phyloP scores from a whole-genome alignment of 2,888 invertebrate species.

The Hermaeophaga mercurialis region DNA sequence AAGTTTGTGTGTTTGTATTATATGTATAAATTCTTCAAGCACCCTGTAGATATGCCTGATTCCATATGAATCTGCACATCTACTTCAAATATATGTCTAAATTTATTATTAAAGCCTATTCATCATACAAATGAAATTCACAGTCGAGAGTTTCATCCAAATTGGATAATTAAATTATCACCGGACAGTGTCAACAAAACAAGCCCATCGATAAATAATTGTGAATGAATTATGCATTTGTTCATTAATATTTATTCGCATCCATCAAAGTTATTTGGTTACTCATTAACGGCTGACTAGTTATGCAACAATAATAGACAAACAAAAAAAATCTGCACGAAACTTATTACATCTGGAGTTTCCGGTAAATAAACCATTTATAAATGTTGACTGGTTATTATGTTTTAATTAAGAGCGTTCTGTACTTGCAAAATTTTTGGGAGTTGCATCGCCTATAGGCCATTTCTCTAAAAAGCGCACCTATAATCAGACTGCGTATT shows the following conservation, averaged over 20 bases:
- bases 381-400: no score
- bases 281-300: slow-evolving; percentile 13
- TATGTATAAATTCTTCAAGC: no score
- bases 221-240: slow-evolving; percentile 25
- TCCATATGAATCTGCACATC: neutral
- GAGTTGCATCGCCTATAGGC: no score
- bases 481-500: no score
- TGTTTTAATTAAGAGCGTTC: no score
- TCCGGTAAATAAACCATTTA: no score
- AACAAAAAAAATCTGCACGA: no score
- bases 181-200: slow-evolving; percentile 26
- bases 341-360: no score
- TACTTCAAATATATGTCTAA: slow-evolving; percentile 1
- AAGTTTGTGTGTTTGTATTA: no score
- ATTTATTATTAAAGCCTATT: slow-evolving; percentile 17
- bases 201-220: slow-evolving; percentile 27
- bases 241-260: slow-evolving; percentile 21
- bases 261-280: slow-evolving; percentile 18
- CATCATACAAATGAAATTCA: slow-evolving; percentile 18
- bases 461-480: no score
- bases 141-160: slow-evolving; percentile 17
- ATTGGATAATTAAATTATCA: slow-evolving; percentile 30
- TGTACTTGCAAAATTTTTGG: no score
- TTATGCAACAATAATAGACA: neutral
- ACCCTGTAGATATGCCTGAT: no score